These are phyloP conservation scores for Pararge aegeria DNA, from an alignment of 1,140 invertebrate genomes.

Conservation along the genomic window DNA sequence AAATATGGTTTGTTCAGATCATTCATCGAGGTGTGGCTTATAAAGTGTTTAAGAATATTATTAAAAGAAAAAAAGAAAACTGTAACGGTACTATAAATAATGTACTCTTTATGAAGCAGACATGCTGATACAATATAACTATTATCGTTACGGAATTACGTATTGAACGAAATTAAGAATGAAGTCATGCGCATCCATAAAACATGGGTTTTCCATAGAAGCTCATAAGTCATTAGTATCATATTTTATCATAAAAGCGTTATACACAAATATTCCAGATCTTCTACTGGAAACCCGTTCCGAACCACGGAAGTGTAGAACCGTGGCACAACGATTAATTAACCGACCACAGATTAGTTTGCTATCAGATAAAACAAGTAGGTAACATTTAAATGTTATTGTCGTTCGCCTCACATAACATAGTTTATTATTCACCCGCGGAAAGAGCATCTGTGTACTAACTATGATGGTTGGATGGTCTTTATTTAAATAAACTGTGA, in stretches of 20 bases:
- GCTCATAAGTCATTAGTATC: conserved; percentile 7
- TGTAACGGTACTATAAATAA: too few species aligned
- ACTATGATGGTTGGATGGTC: conserved; percentile 26
- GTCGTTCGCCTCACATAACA: conserved; percentile 37
- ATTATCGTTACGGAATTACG: too few species aligned
- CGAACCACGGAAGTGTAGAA: conserved; percentile 51
- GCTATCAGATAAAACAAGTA: conserved; percentile 39
- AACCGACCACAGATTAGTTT: conserved; percentile 48
- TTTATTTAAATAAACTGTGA: conserved; percentile 31
- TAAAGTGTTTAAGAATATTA: too few species aligned
- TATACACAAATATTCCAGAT: conserved; percentile 24
- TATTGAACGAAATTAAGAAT: too few species aligned
- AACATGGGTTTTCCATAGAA: background rate
- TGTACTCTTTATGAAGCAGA: too few species aligned
- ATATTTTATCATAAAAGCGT: conserved; percentile 10
- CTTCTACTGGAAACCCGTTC: conserved; percentile 42
- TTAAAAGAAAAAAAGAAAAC: too few species aligned
- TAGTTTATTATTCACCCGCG: conserved; percentile 36
- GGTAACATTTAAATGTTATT: conserved; percentile 49
- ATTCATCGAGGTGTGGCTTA: too few species aligned
- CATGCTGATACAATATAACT: too few species aligned
- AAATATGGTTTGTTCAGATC: too few species aligned
- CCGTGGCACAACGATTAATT: conserved; percentile 57
- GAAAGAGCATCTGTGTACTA: conserved; percentile 44
- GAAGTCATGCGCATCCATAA: background rate